Conservation (phyloP, 2,888 invertebrate genomes). For the Acrobasis consociella region DNA sequence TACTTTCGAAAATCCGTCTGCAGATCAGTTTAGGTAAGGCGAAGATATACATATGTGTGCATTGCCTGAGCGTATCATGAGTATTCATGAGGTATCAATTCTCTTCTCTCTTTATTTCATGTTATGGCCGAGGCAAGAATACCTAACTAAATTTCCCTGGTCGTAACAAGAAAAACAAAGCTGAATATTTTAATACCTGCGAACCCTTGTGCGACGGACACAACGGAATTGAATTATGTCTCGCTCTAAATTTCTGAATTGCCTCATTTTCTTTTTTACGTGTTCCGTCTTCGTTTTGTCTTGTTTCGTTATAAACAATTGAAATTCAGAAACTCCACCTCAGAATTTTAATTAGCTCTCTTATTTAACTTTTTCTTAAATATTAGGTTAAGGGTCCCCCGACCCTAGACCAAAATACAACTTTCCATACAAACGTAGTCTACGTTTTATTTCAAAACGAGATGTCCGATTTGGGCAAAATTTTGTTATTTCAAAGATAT, state of each 20-base stretch:
- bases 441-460: too few species aligned
- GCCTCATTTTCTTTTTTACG: constrained; percentile 46
- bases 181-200: constrained; percentile 58
- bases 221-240: constrained; percentile 56
- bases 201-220: constrained; percentile 45
- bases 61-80: neutral
- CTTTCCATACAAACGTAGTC: too few species aligned
- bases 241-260: constrained; percentile 58
- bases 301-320: constrained; percentile 20
- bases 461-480: too few species aligned
- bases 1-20: too few species aligned
- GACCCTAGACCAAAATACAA: too few species aligned
- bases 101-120: neutral
- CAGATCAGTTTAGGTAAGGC: too few species aligned
- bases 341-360: too few species aligned
- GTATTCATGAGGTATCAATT: neutral
- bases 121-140: constrained; percentile 35
- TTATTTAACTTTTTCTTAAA: too few species aligned
- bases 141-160: constrained; percentile 46
- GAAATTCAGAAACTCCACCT: neutral
- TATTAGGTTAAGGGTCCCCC: too few species aligned
- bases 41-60: too few species aligned
- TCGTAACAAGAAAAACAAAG: constrained; percentile 49
- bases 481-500: too few species aligned
- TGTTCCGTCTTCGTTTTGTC: constrained; percentile 29